Evolutionary conservation across 2,113 vertebrate genomes (phyloP).

Genomic region (Lucifuga dentata): DNA sequence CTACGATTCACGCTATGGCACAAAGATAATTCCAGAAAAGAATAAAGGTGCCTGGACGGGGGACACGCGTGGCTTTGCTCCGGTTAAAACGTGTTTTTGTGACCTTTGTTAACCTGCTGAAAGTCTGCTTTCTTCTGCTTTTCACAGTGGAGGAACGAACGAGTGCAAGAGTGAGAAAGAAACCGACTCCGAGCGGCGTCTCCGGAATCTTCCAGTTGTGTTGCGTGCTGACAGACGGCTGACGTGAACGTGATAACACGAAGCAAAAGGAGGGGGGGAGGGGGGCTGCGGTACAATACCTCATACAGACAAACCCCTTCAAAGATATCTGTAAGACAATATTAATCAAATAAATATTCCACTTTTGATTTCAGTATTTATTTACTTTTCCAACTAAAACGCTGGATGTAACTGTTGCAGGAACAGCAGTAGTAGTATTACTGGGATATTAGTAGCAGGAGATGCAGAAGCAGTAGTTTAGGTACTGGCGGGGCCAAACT

Average conservation of each 20-base stretch:
- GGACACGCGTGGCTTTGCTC: too few species aligned
- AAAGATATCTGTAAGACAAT: constrained; percentile 73
- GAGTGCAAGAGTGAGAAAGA: constrained; percentile 60
- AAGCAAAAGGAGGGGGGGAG: constrained; percentile 22
- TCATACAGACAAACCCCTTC: constrained; percentile 55
- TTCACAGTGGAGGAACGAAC: constrained; percentile 49
- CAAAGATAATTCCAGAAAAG: too few species aligned
- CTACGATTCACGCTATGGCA: constrained; percentile 30
- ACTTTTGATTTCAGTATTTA: constrained; percentile 71
- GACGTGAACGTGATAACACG: constrained; percentile 47
- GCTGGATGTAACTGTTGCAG: constrained; percentile 77
- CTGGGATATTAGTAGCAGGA: constrained; percentile 82
- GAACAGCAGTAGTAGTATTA: constrained; percentile 84
- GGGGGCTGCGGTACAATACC: constrained; percentile 47
- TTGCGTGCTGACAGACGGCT: constrained; percentile 24
- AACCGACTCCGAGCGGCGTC: constrained; percentile 55
- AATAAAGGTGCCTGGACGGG: too few species aligned
- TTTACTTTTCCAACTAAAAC: constrained; percentile 85
- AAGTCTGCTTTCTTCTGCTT: constrained; percentile 31
- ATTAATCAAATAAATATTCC: constrained; percentile 83
- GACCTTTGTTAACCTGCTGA: background rate
- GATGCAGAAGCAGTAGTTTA: constrained; percentile 84
- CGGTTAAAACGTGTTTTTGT: too few species aligned
- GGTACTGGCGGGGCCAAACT: constrained; percentile 59
- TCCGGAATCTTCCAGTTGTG: constrained; percentile 75